Evolutionary conservation across 2,113 vertebrate species (phyloP).

Genomic region (Scophthalmus maximus): DNA sequence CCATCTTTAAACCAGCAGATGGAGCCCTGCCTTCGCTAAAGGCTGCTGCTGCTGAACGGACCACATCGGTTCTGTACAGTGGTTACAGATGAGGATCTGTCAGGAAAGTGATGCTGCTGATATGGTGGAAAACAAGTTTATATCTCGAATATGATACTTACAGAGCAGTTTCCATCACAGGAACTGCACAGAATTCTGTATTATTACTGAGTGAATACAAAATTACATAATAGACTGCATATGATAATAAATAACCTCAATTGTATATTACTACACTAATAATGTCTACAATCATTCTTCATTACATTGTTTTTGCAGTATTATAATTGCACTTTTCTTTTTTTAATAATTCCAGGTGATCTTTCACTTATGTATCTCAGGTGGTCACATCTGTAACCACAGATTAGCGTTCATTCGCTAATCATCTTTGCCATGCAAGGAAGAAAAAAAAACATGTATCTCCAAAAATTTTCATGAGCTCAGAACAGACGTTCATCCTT

Average conservation of each 20-base stretch:
- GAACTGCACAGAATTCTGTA: slow-evolving; percentile 29
- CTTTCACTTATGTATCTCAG: neutral
- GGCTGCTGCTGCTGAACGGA: neutral
- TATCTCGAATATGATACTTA: slow-evolving; percentile 4
- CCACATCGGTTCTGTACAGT: neutral
- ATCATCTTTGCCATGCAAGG: neutral
- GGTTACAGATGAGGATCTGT: neutral
- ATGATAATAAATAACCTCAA: slow-evolving; percentile 69
- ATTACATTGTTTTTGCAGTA: slow-evolving; percentile 38
- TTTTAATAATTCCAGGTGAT: slow-evolving; percentile 9
- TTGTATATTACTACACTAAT: slow-evolving; percentile 29
- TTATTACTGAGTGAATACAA: slow-evolving; percentile 35
- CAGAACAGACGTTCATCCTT: neutral
- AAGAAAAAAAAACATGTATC: neutral
- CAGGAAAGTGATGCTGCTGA: neutral
- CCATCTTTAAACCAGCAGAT: slow-evolving; percentile 50
- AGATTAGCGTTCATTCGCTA: no score
- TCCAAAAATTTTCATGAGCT: neutral
- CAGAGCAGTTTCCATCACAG: slow-evolving; percentile 10
- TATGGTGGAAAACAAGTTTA: neutral
- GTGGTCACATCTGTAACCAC: slow-evolving; percentile 1
- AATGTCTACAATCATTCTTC: slow-evolving; percentile 56
- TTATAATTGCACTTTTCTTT: slow-evolving; percentile 51
- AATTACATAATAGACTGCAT: slow-evolving; percentile 22
- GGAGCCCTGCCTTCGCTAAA: slow-evolving; percentile 14